These are phyloP conservation scores for Notoglanidium macrostoma DNA, from an alignment of 2,797 vertebrate species.

Conservation along the genomic window DNA sequence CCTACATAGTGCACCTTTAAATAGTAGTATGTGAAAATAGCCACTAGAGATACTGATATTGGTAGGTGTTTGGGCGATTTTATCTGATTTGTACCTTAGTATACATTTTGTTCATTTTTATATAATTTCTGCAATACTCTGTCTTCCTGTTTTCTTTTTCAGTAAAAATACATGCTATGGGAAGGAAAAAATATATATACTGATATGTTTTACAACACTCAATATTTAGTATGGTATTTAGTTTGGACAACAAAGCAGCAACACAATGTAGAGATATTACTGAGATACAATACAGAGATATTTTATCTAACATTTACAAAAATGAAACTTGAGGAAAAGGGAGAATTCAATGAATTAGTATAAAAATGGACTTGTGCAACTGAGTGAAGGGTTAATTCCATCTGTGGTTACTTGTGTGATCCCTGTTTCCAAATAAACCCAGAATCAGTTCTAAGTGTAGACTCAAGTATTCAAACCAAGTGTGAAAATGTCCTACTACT, in stretches of 20 bases:
- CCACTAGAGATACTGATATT: background rate
- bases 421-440: background rate
- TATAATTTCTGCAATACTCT: background rate
- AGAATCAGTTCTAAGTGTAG: background rate
- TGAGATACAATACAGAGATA: too few relatives aligned
- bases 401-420: background rate
- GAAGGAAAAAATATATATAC: background rate
- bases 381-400: background rate
- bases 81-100: background rate
- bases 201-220: background rate
- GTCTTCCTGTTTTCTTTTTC: background rate
- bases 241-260: background rate
- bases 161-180: background rate
- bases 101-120: background rate
- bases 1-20: too few relatives aligned
- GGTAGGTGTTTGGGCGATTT: background rate
- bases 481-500: background rate
- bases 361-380: background rate
- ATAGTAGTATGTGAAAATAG: background rate
- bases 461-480: background rate
- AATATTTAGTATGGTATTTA: background rate
- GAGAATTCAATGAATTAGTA: background rate
- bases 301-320: background rate
- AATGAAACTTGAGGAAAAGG: background rate
- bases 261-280: too few relatives aligned